Base-by-base conservation (phyloP, 1,140 invertebrate genomes). In the Maniola jurtina region DNA sequence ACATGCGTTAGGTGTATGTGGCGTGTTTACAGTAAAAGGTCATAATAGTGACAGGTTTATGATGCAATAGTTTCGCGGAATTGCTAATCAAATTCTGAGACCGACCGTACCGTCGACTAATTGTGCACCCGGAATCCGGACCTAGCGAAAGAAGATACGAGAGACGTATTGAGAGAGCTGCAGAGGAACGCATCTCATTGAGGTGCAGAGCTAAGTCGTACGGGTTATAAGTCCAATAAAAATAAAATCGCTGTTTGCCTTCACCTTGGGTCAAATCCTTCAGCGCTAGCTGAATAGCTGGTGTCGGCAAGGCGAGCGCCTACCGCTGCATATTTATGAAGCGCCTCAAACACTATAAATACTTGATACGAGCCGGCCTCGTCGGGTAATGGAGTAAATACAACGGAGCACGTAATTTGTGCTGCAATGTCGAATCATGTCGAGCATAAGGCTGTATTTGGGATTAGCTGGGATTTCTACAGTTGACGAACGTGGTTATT, bases 341-440 rank as follows among this genome's bases (percentile, higher is more conserved):
- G 81, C 82, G 79, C 78, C 86, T 88, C 88, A 90, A 90, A 90
- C 88, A 90, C 88, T 87, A 90, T 90, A 90, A 90, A 90, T 90
- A 90, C 80, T 90, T 90, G 86, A 90, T 90, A 90, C 84, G 76
- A 70, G 74, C 76, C 77, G 81, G 80, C 83, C 84, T 84, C 81
- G 77, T 64, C 73, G 70, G 76, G 78, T 86, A 86, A 88, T 88
- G 88, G 86, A 83, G 84, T 88, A 87, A 88, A 90, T 88, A 89
- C 84, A 86, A 85, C 69, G 71, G 71, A 66, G 69, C 70, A 71
- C 71, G 70, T 79, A 80, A 84, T 83, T 81, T 81, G 74, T 76
- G 71, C 77, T 75, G 68, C 52, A 70, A 78, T 78, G 77, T 73
- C 77, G 76, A 80, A 77, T 57, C 55, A 57, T 57, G 55, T 57